Conservation (phyloP, 2,888 invertebrate genomes). For the Heliconius charithonia region DNA sequence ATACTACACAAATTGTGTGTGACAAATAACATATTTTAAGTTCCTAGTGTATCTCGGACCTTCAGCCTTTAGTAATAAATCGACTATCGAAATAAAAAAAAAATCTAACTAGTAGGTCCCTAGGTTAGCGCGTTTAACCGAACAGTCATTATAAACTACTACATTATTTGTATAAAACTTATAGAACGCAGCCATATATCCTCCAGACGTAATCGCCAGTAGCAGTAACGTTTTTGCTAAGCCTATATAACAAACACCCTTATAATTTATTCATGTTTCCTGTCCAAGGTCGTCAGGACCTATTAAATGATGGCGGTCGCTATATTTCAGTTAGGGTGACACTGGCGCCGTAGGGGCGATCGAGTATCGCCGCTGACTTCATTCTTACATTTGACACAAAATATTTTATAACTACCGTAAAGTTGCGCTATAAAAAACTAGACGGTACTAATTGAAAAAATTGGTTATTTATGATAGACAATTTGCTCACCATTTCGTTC, state of each 20-base stretch:
- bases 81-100: too few species aligned
- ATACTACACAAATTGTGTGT: too few species aligned
- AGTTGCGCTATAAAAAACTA: background rate
- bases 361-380: constrained; percentile 41
- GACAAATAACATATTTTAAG: too few species aligned
- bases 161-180: too few species aligned
- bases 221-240: background rate
- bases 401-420: constrained; percentile 23
- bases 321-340: constrained; percentile 50
- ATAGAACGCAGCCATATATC: too few species aligned
- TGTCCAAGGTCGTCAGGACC: constrained; percentile 45
- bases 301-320: constrained; percentile 50
- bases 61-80: too few species aligned
- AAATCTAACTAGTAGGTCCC: background rate
- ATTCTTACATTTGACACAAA: constrained; percentile 30
- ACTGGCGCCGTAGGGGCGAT: constrained; percentile 49
- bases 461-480: background rate
- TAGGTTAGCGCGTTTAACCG: background rate
- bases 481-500: background rate
- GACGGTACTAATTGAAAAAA: background rate
- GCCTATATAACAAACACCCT: background rate
- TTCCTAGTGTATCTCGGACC: background rate
- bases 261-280: constrained; percentile 16
- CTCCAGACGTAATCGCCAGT: background rate
- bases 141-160: too few species aligned